Evolutionary conservation across 2,888 invertebrate genomes (phyloP).

Genomic region (Drosophila imparisetae): DNA sequence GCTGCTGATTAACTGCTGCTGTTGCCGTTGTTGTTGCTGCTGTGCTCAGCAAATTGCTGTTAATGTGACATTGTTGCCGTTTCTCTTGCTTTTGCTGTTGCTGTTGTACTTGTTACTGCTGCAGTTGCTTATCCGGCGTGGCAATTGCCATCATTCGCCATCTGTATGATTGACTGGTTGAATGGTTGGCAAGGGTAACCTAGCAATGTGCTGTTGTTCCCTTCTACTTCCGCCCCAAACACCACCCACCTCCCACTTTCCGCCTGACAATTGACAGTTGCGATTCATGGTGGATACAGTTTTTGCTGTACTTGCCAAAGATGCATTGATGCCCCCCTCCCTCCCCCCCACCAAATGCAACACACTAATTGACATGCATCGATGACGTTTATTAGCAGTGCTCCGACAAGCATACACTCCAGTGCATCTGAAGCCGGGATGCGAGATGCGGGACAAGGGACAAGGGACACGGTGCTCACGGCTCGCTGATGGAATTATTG

Average conservation of each 20-base stretch:
- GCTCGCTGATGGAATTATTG: constrained; percentile 69
- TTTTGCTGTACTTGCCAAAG: constrained; percentile 74
- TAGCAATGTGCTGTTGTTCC: constrained; percentile 17
- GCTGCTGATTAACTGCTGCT: constrained; percentile 22
- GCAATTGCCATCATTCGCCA: constrained; percentile 51
- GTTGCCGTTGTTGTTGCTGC: background rate
- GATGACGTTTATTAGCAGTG: constrained; percentile 77
- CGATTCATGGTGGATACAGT: constrained; percentile 74
- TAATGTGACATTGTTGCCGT: constrained; percentile 6
- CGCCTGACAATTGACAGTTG: constrained; percentile 68
- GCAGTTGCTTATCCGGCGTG: constrained; percentile 37
- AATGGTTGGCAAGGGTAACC: constrained; percentile 33
- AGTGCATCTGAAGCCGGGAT: constrained; percentile 8
- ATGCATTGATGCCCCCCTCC: constrained; percentile 36
- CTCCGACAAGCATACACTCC: constrained; percentile 63
- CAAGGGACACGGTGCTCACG: background rate
- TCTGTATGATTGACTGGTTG: constrained; percentile 60
- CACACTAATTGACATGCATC: constrained; percentile 77
- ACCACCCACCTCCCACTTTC: background rate
- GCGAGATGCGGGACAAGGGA: background rate
- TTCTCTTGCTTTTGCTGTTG: background rate
- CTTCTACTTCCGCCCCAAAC: background rate
- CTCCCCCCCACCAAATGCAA: background rate
- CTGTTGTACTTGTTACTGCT: constrained; percentile 14
- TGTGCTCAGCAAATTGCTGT: constrained; percentile 10